Evolutionary conservation across 2,797 vertebrate species (phyloP).

Genomic region (Danio tinwini): DNA sequence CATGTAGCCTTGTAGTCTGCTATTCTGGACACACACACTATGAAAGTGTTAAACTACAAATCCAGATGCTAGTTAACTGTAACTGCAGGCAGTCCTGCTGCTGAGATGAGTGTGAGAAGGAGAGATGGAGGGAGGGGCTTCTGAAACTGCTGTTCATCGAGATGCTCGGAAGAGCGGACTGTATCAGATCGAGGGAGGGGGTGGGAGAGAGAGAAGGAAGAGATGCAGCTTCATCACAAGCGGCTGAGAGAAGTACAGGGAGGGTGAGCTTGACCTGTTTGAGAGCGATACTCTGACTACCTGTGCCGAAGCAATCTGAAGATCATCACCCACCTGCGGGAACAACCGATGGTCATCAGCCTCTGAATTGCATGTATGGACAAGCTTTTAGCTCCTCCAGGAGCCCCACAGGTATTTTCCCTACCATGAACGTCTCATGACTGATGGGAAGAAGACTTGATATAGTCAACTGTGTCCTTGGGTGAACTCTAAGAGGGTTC

Average conservation of each 20-base stretch:
- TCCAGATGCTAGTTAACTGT: constrained; percentile 35
- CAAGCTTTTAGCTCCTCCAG: constrained; percentile 4
- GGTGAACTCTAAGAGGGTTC: background rate
- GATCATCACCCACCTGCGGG: constrained; percentile 70
- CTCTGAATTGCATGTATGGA: background rate
- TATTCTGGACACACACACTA: background rate
- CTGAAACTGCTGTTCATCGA: constrained; percentile 61
- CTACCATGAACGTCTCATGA: background rate
- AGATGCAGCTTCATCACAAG: constrained; percentile 66
- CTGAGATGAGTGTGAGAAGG: constrained; percentile 34
- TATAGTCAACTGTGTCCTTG: background rate
- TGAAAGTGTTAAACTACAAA: background rate
- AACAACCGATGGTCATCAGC: constrained; percentile 7
- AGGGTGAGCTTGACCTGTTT: constrained; percentile 55
- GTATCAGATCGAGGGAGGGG: constrained; percentile 60
- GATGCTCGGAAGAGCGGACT: constrained; percentile 59
- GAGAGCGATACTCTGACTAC: constrained; percentile 22
- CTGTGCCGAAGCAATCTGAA: constrained; percentile 65
- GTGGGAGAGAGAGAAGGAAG: constrained; percentile 65
- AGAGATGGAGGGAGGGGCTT: constrained; percentile 55
- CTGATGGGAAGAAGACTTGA: background rate
- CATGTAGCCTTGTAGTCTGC: background rate
- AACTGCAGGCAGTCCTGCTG: constrained; percentile 42
- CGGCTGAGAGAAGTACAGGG: constrained; percentile 64
- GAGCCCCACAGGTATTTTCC: background rate